Base-by-base conservation (phyloP, 2,888 invertebrate genomes). In the Cataglyphis livida region DNA sequence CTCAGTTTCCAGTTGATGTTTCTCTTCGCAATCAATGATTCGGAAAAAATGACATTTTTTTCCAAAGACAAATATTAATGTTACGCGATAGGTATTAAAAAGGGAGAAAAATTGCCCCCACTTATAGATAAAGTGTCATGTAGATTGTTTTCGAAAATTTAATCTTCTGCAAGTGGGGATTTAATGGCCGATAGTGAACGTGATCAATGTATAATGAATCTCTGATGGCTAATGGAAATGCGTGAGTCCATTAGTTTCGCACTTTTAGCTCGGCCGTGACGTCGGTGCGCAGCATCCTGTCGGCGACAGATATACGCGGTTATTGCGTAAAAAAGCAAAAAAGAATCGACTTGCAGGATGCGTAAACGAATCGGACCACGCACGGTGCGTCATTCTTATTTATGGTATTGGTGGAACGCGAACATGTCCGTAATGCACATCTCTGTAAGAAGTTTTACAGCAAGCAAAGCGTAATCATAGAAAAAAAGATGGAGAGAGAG, bases 201-300 rank as follows among this genome's bases (percentile, higher is more conserved):
- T 25, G 18, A 25, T 68, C 57, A 59, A 54, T 54, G 54, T 21
- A 48, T 70, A 70, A 70, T 54, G 35, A 54, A 70, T 28, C 57
- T n/a, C 32, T 32, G 51, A 32, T 15, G 44, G 44, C 61, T 81
- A 81, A 81, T 81, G 73, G 73, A 73, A 81, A 73, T 35, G 75
- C 65, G 59, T 66, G 57, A 73, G 38, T 71, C 57, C 35, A 83
- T 83, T 83, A 83, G 71, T 71, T 71, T 73, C 38, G 12, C n/a
- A 38, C 25, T 76, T 51, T 65, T 76, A 54, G 2, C 35, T 6
- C 35, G 48, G n/a, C 35, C 35, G 10, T 35, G 62, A 10, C 41
- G 10, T 73, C 28, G 48, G 21, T 44, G 35, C 48, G 51, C 38
- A 25, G 65, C 38, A 32, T 44, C 32, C 51, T 75, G 48, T 38